A percentile compares a stretch with the other conserved stretches of the same genome.
These are phyloP conservation scores for Coptodon bakossiorum DNA, from an alignment of 2,113 vertebrate species.

Conservation along the genomic window DNA sequence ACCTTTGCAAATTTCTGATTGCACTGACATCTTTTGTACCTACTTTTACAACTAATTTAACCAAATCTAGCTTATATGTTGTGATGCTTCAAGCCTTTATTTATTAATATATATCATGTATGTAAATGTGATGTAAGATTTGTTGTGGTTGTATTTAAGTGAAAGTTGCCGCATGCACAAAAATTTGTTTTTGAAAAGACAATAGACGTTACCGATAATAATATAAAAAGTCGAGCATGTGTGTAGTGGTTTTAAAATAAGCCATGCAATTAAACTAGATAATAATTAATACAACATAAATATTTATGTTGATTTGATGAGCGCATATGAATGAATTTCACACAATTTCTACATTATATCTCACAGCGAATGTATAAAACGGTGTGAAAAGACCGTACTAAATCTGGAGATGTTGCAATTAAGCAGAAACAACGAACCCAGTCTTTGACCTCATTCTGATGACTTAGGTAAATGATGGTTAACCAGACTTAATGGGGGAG, in stretches of 20 bases:
- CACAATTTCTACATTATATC: background rate
- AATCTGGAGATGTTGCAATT: slow-evolving; percentile 20
- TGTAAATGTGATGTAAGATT: background rate
- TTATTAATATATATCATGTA: background rate
- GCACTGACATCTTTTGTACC: background rate
- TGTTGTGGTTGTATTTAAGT: background rate
- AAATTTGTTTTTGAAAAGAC: background rate
- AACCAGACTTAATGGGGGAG: slow-evolving; percentile 42
- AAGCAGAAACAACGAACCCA: slow-evolving; percentile 18
- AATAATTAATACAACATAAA: background rate
- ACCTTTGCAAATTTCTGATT: background rate
- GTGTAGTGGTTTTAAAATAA: background rate
- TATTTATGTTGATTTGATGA: background rate
- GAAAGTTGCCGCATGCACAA: background rate
- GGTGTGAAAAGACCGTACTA: background rate
- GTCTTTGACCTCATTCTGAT: slow-evolving; percentile 28
- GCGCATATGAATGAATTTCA: background rate
- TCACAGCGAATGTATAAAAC: background rate
- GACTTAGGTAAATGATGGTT: slow-evolving; percentile 42
- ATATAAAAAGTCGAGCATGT: background rate
- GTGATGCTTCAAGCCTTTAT: background rate
- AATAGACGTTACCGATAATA: background rate
- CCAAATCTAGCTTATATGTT: background rate
- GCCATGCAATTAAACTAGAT: background rate
- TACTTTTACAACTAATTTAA: background rate